Base-by-base conservation (phyloP, 2,113 vertebrate genomes). In the Corvus cornix region DNA sequence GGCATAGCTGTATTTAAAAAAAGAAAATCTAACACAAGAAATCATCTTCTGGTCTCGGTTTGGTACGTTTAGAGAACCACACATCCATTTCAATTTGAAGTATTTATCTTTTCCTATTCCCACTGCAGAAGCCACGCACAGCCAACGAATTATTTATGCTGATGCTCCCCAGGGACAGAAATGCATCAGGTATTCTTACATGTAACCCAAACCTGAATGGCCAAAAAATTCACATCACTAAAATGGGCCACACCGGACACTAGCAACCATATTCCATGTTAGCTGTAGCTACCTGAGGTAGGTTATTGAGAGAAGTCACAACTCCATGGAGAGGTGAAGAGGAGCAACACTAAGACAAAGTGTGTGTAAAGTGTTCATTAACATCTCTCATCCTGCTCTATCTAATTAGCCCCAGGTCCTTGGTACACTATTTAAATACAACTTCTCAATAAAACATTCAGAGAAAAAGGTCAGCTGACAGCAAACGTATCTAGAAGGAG, bases 71-170 rank as follows among this genome's bases (percentile, higher is more conserved):
- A 51, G 80, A 84, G 76, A 91, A 77, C 15, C 10, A 19, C 6
- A 56, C 15, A 62, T 73, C 41, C 28, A 51, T 64, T 87, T 83
- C 48, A 80, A 73, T 31, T 39, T 43, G 18, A 94, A 95, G 64
- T 53, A 60, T 81, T 84, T 87, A 31, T 83, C 53, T 86, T 68
- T 88, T 69, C 51, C 82, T 80, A 73, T 68, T 94, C 81, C 81
- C 63, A 53, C 7, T 60, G 89, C 76, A 87, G 76, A 93, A 95
- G 84, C 70, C 55, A 74, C 30, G n/a, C 43, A 56, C 13, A 64
- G n/a, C 9, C 63, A 79, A 68, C 96, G 11, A 91, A 96, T 97
- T 92, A 97, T 96, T 97, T 51, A 96, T 53, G 31, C 23, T 77
- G 69, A 63, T 43, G 79, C 49, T 95, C 90, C 76, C 91, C 90